Evolutionary conservation across 2,797 vertebrate species (phyloP).

Genomic region (Xiphophorus birchmanni): DNA sequence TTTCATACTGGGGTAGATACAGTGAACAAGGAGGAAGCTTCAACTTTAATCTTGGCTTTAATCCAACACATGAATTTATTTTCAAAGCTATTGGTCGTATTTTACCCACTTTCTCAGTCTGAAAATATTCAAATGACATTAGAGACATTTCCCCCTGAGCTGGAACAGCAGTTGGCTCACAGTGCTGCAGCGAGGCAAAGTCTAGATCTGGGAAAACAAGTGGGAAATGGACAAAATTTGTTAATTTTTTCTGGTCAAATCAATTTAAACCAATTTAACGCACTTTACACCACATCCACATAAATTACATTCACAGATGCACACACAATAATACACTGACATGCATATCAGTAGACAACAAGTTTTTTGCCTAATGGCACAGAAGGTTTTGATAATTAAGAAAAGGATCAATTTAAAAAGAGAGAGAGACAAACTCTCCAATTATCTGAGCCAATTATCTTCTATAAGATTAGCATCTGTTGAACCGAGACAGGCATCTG

Average conservation of each 20-base stretch:
- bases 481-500: slow-evolving; percentile 56
- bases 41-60: neutral
- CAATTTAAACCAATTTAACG: neutral
- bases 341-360: neutral
- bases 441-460: slow-evolving; percentile 27
- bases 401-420: neutral
- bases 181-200: slow-evolving; percentile 34
- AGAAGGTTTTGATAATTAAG: neutral
- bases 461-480: slow-evolving; percentile 24
- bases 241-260: neutral
- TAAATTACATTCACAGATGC: no score
- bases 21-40: slow-evolving; percentile 19
- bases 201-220: slow-evolving; percentile 6
- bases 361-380: neutral
- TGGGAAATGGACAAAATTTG: neutral
- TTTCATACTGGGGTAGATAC: slow-evolving; percentile 41
- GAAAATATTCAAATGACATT: slow-evolving; percentile 12
- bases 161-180: slow-evolving; percentile 36
- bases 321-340: neutral
- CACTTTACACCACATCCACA: neutral
- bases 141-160: slow-evolving; percentile 30
- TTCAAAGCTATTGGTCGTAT: neutral
- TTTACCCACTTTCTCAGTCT: neutral
- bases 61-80: neutral
- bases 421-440: neutral